A percentile compares a stretch with the other conserved stretches of the same genome.
These are phyloP conservation scores for Drosophila longiperda DNA, from an alignment of 2,888 invertebrate genomes.

Conservation along the genomic window DNA sequence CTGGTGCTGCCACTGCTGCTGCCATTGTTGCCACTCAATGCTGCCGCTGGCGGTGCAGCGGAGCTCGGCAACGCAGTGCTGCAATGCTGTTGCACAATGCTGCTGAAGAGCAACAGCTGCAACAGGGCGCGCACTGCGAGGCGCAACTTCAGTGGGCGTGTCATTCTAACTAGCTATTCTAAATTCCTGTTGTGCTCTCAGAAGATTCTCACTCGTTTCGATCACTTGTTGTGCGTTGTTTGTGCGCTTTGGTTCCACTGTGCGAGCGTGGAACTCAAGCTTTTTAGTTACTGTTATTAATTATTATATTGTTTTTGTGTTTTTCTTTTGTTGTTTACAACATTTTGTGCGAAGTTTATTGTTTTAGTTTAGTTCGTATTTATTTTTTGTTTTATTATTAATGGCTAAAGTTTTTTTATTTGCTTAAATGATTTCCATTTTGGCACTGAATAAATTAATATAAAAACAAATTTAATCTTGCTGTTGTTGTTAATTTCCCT, in stretches of 20 bases:
- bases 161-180: constrained; percentile 35
- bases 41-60: constrained; percentile 18
- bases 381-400: constrained; percentile 22
- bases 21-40: constrained; percentile 3
- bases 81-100: constrained; percentile 71
- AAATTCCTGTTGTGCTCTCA: constrained; percentile 8
- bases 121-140: constrained; percentile 65
- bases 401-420: constrained; percentile 27
- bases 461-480: not conserved
- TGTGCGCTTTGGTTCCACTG: constrained; percentile 64
- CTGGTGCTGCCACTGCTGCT: constrained; percentile 2
- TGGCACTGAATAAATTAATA: constrained; percentile 54
- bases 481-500: constrained; percentile 25
- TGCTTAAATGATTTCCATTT: constrained; percentile 72
- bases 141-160: constrained; percentile 62
- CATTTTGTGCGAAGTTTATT: constrained; percentile 63
- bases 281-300: constrained; percentile 8
- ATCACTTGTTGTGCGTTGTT: constrained; percentile 41
- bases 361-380: constrained; percentile 29
- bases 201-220: constrained; percentile 23
- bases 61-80: constrained; percentile 54
- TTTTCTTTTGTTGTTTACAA: constrained; percentile 42
- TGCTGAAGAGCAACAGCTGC: constrained; percentile 74
- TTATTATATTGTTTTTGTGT: constrained; percentile 8
- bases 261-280: constrained; percentile 33